Conservation (phyloP, 2,113 vertebrate species). For the Ciconia stormi region DNA sequence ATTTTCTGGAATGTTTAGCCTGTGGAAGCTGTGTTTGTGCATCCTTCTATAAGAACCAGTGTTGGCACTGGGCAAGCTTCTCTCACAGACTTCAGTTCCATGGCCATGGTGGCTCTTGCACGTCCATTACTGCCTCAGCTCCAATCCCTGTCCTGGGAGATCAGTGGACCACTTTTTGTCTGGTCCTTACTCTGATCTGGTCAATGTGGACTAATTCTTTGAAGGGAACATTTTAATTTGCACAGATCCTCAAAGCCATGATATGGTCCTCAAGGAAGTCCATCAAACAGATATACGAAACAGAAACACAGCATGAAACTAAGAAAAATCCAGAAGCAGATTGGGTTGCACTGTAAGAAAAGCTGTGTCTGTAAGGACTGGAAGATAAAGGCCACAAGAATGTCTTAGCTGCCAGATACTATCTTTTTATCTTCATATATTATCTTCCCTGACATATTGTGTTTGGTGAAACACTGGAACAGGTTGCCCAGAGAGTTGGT, state of each 20-base stretch:
- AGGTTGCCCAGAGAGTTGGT: not conserved
- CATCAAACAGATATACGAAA: not conserved
- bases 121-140: not conserved
- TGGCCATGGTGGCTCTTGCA: not conserved
- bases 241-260: not conserved
- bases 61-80: not conserved
- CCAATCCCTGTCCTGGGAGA: not conserved
- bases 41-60: not conserved
- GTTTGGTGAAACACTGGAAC: not conserved
- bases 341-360: not conserved
- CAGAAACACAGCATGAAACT: not conserved
- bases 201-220: not conserved
- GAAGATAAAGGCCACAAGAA: not conserved
- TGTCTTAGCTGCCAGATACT: not conserved
- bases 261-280: not conserved
- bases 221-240: not conserved
- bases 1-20: not conserved
- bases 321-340: not conserved
- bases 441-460: not conserved
- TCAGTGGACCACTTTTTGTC: not conserved
- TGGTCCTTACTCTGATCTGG: not conserved
- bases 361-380: not conserved
- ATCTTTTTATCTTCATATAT: not conserved
- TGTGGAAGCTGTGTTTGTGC: not conserved
- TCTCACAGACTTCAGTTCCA: not conserved